Conservation (phyloP, 2,113 vertebrate species). For the Amia ocellicauda region DNA sequence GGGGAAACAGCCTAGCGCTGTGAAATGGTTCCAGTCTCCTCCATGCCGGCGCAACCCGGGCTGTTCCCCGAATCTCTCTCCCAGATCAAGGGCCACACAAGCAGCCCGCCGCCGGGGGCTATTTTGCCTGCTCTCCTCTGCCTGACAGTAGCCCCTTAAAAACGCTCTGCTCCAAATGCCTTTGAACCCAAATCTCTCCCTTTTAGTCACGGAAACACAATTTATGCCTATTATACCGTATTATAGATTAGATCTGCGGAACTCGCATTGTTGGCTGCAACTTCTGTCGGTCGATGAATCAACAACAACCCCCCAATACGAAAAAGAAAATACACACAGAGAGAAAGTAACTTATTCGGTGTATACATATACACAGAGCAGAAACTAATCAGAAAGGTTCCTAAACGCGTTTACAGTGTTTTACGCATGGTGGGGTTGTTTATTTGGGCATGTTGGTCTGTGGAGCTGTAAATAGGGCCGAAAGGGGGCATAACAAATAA, state of each 20-base stretch:
- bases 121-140: slow-evolving; percentile 74
- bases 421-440: slow-evolving; percentile 54
- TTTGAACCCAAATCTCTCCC: slow-evolving; percentile 75
- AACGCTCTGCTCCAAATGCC: slow-evolving; percentile 70
- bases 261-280: slow-evolving; percentile 58
- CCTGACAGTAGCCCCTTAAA: slow-evolving; percentile 73
- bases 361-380: slow-evolving; percentile 10
- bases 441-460: slow-evolving; percentile 59
- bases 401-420: slow-evolving; percentile 44
- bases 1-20: slow-evolving; percentile 39
- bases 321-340: slow-evolving; percentile 11
- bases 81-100: slow-evolving; percentile 82
- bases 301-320: slow-evolving; percentile 10
- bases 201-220: slow-evolving; percentile 85
- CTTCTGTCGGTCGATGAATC: slow-evolving; percentile 46
- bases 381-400: slow-evolving; percentile 41
- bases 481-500: slow-evolving; percentile 46
- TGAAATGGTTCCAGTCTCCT: slow-evolving; percentile 58
- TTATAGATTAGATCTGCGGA: slow-evolving; percentile 79
- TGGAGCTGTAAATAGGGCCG: slow-evolving; percentile 58
- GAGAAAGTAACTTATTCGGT: not conserved
- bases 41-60: slow-evolving; percentile 44
- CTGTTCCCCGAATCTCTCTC: slow-evolving; percentile 67
- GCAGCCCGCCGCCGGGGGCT: slow-evolving; percentile 73
- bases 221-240: slow-evolving; percentile 77